Percentiles rank a stretch among this genome's conserved stretches.
These are phyloP conservation scores for Apomyelois bistriatella DNA, from an alignment of 2,888 invertebrate genomes.

Conservation along the genomic window DNA sequence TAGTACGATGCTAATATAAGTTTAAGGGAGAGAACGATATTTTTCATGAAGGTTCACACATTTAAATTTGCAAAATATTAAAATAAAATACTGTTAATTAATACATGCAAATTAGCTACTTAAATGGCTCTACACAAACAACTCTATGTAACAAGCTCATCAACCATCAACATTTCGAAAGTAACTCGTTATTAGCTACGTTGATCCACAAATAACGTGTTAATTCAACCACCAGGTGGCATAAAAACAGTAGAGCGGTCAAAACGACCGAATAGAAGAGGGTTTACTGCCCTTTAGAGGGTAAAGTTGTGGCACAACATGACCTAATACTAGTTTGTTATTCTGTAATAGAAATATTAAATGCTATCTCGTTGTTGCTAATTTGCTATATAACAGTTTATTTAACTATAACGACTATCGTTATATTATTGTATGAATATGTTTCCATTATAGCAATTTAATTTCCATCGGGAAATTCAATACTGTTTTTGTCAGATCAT, in stretches of 20 bases:
- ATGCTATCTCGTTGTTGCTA: neutral
- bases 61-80: too few relatives aligned
- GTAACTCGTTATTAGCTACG: slow-evolving; percentile 15
- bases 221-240: slow-evolving; percentile 48
- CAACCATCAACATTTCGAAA: slow-evolving; percentile 10
- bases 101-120: neutral
- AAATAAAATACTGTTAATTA: too few relatives aligned
- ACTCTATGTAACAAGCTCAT: neutral
- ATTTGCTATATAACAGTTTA: neutral
- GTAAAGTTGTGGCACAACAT: slow-evolving; percentile 20
- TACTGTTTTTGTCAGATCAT: too few relatives aligned
- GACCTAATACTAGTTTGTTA: neutral
- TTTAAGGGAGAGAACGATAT: too few relatives aligned
- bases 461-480: neutral
- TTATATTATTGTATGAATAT: too few relatives aligned
- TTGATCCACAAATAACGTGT: slow-evolving; percentile 41
- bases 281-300: slow-evolving; percentile 47
- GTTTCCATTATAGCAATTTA: too few relatives aligned
- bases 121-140: neutral
- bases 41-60: too few relatives aligned
- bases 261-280: slow-evolving; percentile 37
- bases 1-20: too few relatives aligned
- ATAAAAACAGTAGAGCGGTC: slow-evolving; percentile 47
- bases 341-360: neutral
- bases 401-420: neutral